These are phyloP conservation scores for Pinna nobilis DNA, from an alignment of 1,140 invertebrate species.

Conservation along the genomic window DNA sequence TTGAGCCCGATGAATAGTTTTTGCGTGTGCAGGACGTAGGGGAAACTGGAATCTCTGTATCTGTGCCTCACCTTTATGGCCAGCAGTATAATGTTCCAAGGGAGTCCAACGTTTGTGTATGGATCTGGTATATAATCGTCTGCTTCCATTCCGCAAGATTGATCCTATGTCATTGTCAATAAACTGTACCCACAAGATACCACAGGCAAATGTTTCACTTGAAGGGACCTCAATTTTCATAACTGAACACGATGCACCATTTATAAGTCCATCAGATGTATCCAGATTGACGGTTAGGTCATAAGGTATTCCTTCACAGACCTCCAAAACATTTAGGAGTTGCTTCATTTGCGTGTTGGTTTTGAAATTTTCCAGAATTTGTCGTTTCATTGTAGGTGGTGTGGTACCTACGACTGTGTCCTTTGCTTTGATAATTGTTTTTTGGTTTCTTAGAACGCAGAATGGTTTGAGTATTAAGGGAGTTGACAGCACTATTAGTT, in stretches of 20 bases:
- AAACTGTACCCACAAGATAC: slow-evolving; percentile 26
- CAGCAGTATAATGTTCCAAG: slow-evolving; percentile 12
- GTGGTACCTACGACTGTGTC: too few species aligned
- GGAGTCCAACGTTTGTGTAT: slow-evolving; percentile 34
- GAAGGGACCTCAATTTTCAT: not conserved
- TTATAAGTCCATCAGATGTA: slow-evolving; percentile 32
- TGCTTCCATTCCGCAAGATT: not conserved
- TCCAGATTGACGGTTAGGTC: slow-evolving; percentile 22
- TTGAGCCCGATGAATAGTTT: slow-evolving; percentile 28
- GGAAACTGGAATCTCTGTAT: slow-evolving; percentile 24
- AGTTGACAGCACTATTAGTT: slow-evolving; percentile 6
- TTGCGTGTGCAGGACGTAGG: slow-evolving; percentile 19
- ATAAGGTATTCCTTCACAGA: slow-evolving; percentile 1
- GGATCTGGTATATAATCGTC: not conserved
- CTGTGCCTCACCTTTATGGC: slow-evolving; percentile 24
- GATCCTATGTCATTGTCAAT: slow-evolving; percentile 7
- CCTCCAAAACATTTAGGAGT: not conserved
- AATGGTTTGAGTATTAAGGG: not conserved
- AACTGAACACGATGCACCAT: slow-evolving; percentile 23
- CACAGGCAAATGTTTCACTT: not conserved
- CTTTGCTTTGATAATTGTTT: too few species aligned
- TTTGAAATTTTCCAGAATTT: slow-evolving; percentile 12
- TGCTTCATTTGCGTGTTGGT: not conserved
- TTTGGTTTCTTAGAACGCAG: not conserved
- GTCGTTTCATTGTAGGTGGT: slow-evolving; percentile 15